Conservation (phyloP, 1,140 invertebrate genomes). For the Cardiocondyla obscurior region DNA sequence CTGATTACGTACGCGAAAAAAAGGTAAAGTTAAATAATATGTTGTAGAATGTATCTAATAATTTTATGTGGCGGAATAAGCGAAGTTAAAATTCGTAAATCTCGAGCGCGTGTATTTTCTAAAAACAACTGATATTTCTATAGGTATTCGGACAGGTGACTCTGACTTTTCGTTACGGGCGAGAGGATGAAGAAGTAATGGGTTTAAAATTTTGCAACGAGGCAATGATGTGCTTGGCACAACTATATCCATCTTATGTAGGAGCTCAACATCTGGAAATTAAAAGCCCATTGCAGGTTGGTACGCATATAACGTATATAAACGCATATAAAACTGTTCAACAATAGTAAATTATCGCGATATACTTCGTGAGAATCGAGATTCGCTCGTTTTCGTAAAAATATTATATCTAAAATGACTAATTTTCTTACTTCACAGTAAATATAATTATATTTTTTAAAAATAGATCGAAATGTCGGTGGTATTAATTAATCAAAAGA, state of each 20-base stretch:
- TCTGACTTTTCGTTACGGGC: conserved; percentile 93
- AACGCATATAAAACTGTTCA: too few species aligned
- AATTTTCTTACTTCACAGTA: too few species aligned
- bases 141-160: conserved; percentile 93
- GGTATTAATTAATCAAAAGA: too few species aligned
- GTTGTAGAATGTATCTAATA: neutral
- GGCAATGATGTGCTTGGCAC: conserved; percentile 92
- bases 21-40: conserved; percentile 83
- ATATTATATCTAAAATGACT: neutral
- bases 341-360: neutral
- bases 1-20: conserved; percentile 89
- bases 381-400: neutral
- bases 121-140: neutral
- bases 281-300: conserved; percentile 91
- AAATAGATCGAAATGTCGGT: neutral
- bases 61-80: neutral
- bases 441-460: neutral
- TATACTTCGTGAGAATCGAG: neutral
- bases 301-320: too few species aligned
- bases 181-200: conserved; percentile 97
- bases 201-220: conserved; percentile 96
- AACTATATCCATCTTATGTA: conserved; percentile 89
- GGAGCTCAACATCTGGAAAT: conserved; percentile 85
- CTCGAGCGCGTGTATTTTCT: neutral
- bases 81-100: neutral